Conservation (phyloP, 2,888 invertebrate species). For the Tyria jacobaeae region DNA sequence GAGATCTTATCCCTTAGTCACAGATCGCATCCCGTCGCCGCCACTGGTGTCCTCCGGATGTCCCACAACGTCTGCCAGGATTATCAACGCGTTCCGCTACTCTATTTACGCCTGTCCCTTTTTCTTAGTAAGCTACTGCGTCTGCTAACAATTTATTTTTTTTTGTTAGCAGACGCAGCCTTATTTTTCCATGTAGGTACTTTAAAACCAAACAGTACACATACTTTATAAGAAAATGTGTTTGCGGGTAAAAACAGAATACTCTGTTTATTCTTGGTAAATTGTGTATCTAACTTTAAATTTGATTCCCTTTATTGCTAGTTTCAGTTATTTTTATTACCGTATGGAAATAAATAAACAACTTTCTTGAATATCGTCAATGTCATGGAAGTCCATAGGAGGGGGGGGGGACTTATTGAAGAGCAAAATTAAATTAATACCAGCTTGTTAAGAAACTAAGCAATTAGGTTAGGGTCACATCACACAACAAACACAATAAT, state of each 20-base stretch:
- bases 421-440: not conserved
- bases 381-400: too few relatives aligned
- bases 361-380: too few relatives aligned
- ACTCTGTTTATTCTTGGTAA: conserved; percentile 32
- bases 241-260: conserved; percentile 38
- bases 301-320: not conserved
- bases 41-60: conserved; percentile 62
- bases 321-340: too few relatives aligned
- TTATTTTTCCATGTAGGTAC: too few relatives aligned
- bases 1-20: conserved; percentile 68
- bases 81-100: conserved; percentile 71
- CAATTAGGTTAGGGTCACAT: not conserved
- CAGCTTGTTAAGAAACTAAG: not conserved
- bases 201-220: conserved; percentile 29
- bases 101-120: conserved; percentile 63
- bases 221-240: conserved; percentile 31
- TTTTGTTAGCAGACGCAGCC: too few relatives aligned
- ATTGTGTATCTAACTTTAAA: too few relatives aligned
- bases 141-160: conserved; percentile 45
- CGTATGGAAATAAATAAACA: too few relatives aligned
- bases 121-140: conserved; percentile 62
- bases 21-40: conserved; percentile 66
- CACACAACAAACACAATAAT: conserved; percentile 25
- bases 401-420: too few relatives aligned
- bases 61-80: conserved; percentile 74